A percentile compares a stretch with the other conserved stretches of the same genome.
Conservation (phyloP, 1,140 invertebrate species). For the Cotesia glomerata region DNA sequence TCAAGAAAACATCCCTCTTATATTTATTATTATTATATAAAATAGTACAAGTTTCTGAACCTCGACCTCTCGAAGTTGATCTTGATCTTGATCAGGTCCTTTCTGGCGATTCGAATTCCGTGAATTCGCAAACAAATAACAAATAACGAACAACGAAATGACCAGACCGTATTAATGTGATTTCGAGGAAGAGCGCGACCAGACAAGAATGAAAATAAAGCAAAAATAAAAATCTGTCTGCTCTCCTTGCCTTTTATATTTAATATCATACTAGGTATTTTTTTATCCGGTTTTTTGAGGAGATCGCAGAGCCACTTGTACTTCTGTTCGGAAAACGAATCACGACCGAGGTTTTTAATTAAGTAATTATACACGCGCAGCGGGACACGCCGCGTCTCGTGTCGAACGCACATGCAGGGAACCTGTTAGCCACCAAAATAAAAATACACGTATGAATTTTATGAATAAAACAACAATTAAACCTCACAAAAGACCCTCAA, state of each 20-base stretch:
- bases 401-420: conserved; percentile 22
- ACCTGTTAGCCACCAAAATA: conserved; percentile 25
- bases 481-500: background rate
- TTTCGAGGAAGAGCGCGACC: too few relatives aligned
- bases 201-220: background rate
- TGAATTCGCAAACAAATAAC: too few relatives aligned
- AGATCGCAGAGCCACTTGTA: background rate
- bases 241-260: too few relatives aligned
- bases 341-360: conserved; percentile 23
- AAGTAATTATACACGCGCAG: conserved; percentile 30
- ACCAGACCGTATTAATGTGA: too few relatives aligned
- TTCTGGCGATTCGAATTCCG: too few relatives aligned
- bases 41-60: background rate
- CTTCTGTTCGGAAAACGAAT: conserved; percentile 25
- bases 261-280: background rate
- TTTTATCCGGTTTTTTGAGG: background rate
- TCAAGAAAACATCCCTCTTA: background rate
- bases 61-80: background rate
- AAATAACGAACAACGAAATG: too few relatives aligned
- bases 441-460: background rate
- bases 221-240: background rate
- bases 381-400: conserved; percentile 25
- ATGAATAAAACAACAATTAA: background rate
- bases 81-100: too few relatives aligned
- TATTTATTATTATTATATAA: too few relatives aligned